A percentile compares a stretch with the other conserved stretches of the same genome.
These are phyloP conservation scores for Nasua narica DNA, from an alignment of 2,797 vertebrate species.

Conservation along the genomic window DNA sequence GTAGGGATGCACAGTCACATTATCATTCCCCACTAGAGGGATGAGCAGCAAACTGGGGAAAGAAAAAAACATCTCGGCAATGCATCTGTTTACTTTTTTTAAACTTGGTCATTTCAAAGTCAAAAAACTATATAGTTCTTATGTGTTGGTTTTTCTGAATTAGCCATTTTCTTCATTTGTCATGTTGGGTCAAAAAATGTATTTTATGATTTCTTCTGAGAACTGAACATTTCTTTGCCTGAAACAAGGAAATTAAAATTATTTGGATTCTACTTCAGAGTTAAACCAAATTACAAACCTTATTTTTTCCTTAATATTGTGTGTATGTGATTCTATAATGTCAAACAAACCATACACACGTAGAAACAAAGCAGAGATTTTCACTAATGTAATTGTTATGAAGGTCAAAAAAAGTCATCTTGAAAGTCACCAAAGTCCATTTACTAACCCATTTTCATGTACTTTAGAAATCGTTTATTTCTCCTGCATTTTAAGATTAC, in stretches of 20 bases:
- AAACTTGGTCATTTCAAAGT: background rate
- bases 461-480: slow-evolving; percentile 5
- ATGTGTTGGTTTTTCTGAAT: background rate
- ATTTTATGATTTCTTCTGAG: slow-evolving; percentile 2
- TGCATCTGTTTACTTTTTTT: background rate
- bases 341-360: background rate
- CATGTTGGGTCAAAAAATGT: background rate
- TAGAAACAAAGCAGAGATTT: background rate
- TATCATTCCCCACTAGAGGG: background rate
- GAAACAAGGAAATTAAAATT: slow-evolving; percentile 21
- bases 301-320: background rate
- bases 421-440: background rate
- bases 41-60: background rate
- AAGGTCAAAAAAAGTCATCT: background rate
- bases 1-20: background rate
- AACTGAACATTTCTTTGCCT: background rate
- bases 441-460: background rate
- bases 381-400: background rate
- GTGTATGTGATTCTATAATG: background rate
- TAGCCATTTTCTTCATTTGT: background rate
- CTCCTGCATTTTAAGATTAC: background rate
- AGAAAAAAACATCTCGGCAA: background rate
- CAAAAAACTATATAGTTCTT: background rate
- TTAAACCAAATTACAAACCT: background rate
- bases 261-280: slow-evolving; percentile 7